phyloP scores from a whole-genome alignment of 2,888 invertebrate species.

The Lepidochrysops patricia region DNA sequence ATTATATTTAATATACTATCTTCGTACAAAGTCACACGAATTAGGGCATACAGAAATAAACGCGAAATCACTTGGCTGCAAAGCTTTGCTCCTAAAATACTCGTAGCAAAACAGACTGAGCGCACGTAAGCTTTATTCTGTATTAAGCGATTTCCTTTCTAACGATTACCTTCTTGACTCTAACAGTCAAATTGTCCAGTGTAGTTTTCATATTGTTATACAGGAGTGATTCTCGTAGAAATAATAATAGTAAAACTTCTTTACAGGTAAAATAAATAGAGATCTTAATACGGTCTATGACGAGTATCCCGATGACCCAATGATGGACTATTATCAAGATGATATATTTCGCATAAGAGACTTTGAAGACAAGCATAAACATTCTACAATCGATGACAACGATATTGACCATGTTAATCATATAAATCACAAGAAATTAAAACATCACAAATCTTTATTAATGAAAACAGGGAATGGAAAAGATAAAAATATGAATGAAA shows the following conservation, averaged over 20 bases:
- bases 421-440: conserved; percentile 20
- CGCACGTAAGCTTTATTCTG: too few species aligned
- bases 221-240: too few species aligned
- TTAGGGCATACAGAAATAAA: too few species aligned
- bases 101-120: too few species aligned
- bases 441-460: conserved; percentile 15
- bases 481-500: background rate
- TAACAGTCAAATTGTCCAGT: too few species aligned
- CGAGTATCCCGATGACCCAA: conserved; percentile 45
- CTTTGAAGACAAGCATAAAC: conserved; percentile 26
- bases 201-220: too few species aligned
- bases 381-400: conserved; percentile 28
- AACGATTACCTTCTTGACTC: too few species aligned
- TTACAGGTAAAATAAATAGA: conserved; percentile 55
- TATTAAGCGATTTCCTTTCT: too few species aligned
- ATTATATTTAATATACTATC: too few species aligned
- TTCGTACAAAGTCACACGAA: too few species aligned
- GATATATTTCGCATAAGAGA: conserved; percentile 26
- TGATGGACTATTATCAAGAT: conserved; percentile 37
- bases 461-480: background rate
- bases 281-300: conserved; percentile 56
- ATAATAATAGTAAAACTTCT: conserved; percentile 22
- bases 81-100: too few species aligned
- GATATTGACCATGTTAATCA: conserved; percentile 20
- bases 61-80: too few species aligned